Base-by-base conservation (phyloP, 2,113 vertebrate genomes). In the Callipepla californica region DNA sequence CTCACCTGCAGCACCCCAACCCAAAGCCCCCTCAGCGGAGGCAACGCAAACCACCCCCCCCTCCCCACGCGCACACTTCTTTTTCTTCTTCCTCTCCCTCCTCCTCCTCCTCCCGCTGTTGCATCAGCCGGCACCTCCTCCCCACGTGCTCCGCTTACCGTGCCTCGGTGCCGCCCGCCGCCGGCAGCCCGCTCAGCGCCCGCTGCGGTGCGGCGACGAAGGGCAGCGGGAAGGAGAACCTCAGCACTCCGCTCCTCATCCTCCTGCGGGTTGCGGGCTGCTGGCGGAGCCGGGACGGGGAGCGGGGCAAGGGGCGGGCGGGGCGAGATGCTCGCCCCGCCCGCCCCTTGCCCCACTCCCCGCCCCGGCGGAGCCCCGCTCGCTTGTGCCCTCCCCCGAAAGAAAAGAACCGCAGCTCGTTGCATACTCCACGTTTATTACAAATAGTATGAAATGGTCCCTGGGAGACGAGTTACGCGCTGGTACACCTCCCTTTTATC, bases 361-460 rank as follows among this genome's bases (percentile, higher is more conserved):
- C 50, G 3, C 19, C 59, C 23, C 73, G 79, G 82, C 73, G 61
- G 36, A 4, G 8, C 36, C 7, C 5, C 9, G 20, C 7, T 17
- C 28, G 42, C 75, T 87, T 80, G 73, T 62, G 82, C 59, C 59
- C 21, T 38, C 38, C 61, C 36, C 62, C 61, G 36, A 65, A 63
- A 65, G 38, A 65, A 42, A 20, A 65, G 26, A 20, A 23, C 3
- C 4, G 36, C 58, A 28, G 47, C 22, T 5, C 48, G 92, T 91
- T 93, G 75, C 81, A 73, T 95, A 95, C 94, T 89, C 77, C 76
- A 73, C 59, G 96, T 85, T 95, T 85, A 94, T 80, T 90, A 92
- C 93, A 96, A 93, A 93, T 74, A 34, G 76, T 95, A 95, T 80
- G 77, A 89, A 92, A 63, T 62, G 83, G 90, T 95, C 80, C 91